A percentile compares a stretch with the other conserved stretches of the same genome.
These are phyloP conservation scores for Rattus rattus DNA, from an alignment of 2,113 vertebrate genomes.

Conservation along the genomic window DNA sequence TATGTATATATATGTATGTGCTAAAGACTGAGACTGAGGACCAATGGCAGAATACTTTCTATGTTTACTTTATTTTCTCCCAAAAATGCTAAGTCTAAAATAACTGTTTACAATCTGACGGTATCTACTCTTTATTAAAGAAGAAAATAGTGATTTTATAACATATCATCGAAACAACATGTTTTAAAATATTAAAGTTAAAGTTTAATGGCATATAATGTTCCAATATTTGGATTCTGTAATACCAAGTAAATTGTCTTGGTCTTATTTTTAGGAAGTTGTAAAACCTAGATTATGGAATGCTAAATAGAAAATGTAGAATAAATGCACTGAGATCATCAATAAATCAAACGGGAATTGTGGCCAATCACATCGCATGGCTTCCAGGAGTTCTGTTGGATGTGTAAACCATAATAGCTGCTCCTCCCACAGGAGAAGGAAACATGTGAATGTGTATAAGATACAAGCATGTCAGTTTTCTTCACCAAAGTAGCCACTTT, in stretches of 20 bases:
- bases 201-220: neutral
- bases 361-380: neutral
- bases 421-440: neutral
- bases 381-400: neutral
- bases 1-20: neutral
- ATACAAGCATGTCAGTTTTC: neutral
- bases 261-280: neutral
- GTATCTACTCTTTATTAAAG: neutral
- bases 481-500: neutral
- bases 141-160: conserved; percentile 19
- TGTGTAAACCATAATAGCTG: neutral
- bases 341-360: neutral
- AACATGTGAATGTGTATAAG: neutral
- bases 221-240: neutral
- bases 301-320: neutral
- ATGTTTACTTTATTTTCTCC: conserved; percentile 12
- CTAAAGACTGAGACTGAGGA: neutral
- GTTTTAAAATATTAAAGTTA: conserved; percentile 25
- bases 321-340: neutral
- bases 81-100: neutral
- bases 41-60: neutral
- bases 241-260: neutral
- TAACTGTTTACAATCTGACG: conserved; percentile 6
- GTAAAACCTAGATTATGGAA: neutral
- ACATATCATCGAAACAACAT: conserved; percentile 1